phyloP scores from a whole-genome alignment of 53 echinoderm and acorn worm genomes.

The Temnopleurus reevesii region DNA sequence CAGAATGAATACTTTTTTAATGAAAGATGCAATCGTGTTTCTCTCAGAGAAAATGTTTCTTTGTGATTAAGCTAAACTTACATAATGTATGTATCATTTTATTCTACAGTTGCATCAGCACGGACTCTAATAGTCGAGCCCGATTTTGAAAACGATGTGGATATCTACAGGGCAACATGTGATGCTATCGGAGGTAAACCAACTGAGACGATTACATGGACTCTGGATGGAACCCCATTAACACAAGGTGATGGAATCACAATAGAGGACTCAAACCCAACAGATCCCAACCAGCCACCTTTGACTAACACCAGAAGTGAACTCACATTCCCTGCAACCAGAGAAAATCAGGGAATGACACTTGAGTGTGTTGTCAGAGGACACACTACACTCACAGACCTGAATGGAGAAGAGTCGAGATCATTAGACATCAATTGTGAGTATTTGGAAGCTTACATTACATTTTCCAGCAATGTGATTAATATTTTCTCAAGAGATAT shows the following conservation, averaged over 20 bases:
- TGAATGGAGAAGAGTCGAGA: background rate
- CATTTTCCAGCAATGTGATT: too few species aligned
- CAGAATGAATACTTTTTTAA: too few species aligned
- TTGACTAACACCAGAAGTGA: background rate
- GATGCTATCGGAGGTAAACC: background rate
- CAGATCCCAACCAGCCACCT: background rate
- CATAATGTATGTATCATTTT: too few species aligned
- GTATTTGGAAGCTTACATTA: too few species aligned
- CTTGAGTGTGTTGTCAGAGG: background rate
- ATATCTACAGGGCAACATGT: background rate
- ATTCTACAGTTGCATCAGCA: too few species aligned
- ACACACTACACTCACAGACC: background rate
- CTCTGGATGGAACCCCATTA: background rate
- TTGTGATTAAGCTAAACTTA: too few species aligned
- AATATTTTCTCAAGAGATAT: too few species aligned
- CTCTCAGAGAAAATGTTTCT: too few species aligned
- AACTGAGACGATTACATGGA: background rate
- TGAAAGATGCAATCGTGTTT: too few species aligned
- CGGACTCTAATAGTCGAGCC: too few species aligned
- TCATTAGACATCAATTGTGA: background rate
- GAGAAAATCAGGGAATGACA: background rate
- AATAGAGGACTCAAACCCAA: background rate
- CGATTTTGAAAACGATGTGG: background rate
- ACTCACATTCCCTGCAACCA: background rate
- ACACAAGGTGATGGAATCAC: background rate